Base-by-base conservation (phyloP, 2,888 invertebrate species). In the Tethea ocularis region DNA sequence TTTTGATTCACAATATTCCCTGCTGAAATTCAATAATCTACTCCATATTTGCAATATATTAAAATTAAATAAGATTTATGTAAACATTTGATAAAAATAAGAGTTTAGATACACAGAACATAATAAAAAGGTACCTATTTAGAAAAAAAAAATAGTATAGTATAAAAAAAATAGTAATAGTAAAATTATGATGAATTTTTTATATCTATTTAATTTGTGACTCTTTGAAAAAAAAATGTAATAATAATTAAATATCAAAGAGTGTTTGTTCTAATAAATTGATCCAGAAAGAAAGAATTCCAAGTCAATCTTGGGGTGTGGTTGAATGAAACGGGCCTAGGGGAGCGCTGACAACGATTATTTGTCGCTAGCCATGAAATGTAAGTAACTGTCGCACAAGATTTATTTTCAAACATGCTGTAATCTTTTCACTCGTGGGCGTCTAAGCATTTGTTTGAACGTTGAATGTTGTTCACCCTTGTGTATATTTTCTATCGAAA, bases 401-500 rank as follows among this genome's bases (percentile, higher is more conserved):
- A 92, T 91, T 91, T 91, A 91, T 91, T 77, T 75, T 74, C 83
- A 83, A 88, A 89, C 89, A 88, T 80, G 82, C 78, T 79, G 89
- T 90, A 90, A 91, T 91, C 89, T 91, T 81, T 84, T 80, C 84
- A 82, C 74, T 78, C 74, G 89, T 91, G 87, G 91, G 91, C 88
- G 92, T 85, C 75, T 82, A 85, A 82, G 83, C 86, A 88, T 90
- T 91, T 89, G 90, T 91, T 86, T 78, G 74, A 79, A 78, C 77
- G 72, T 71, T 75, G 77, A 81, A 78, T 77, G 71, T 74, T 68
- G 66, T 80, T 80, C 82, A 83, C 86, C 87, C 86, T 84, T 77
- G 77, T 83, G 81, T 87, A 82, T 88, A 88, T 88, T 86, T 88
- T 87, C 74, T 81, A 84, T 87, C 84, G 78, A 82, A 89, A 85